These are phyloP conservation scores for Lapara coniferarum DNA, from an alignment of 2,888 invertebrate species.

Conservation along the genomic window DNA sequence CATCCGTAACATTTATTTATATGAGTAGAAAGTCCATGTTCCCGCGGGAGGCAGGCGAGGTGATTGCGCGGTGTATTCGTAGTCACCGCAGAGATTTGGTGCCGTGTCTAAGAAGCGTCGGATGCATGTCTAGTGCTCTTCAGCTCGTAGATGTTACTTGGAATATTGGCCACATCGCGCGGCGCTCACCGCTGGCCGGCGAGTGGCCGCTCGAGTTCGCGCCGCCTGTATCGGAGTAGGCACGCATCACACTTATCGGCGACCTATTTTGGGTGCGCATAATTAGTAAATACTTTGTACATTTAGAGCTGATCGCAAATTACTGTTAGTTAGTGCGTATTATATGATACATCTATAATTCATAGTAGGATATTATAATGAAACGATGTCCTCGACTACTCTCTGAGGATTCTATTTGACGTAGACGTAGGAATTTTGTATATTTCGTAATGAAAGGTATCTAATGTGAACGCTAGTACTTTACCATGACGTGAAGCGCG, in stretches of 20 bases:
- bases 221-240: constrained; percentile 26
- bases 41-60: background rate
- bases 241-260: constrained; percentile 54
- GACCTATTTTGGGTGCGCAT: constrained; percentile 60
- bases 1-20: constrained; percentile 17
- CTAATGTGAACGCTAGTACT: background rate
- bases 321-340: constrained; percentile 17
- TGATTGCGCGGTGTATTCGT: background rate
- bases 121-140: background rate
- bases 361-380: no score
- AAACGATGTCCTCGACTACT: background rate
- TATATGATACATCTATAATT: no score
- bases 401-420: no score
- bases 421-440: no score
- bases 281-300: constrained; percentile 52
- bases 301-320: constrained; percentile 41
- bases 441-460: no score
- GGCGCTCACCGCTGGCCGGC: background rate
- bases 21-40: constrained; percentile 2
- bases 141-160: background rate
- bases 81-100: background rate
- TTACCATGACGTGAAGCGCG: background rate
- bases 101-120: background rate
- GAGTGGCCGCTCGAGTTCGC: background rate
- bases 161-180: constrained; percentile 15